Evolutionary conservation across 2,888 invertebrate species (phyloP).

Genomic region (Creontiades dilutus): DNA sequence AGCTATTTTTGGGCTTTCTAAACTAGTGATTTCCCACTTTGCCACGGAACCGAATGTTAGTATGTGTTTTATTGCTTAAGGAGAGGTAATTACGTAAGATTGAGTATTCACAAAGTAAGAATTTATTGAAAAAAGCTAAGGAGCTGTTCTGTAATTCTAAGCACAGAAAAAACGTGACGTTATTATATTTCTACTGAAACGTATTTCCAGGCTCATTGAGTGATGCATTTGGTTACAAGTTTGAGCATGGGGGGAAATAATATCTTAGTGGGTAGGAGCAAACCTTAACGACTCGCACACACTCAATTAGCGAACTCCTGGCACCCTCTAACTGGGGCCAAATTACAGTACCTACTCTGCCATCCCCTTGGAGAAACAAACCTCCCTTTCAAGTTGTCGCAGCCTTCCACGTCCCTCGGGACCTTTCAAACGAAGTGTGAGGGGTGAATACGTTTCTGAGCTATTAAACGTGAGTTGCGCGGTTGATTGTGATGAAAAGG

Average conservation of each 20-base stretch:
- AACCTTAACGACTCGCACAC: conserved; percentile 10
- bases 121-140: no score
- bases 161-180: neutral
- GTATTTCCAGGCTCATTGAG: neutral
- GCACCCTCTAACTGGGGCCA: conserved; percentile 16
- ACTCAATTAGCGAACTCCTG: conserved; percentile 36
- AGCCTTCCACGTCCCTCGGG: conserved; percentile 2
- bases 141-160: no score
- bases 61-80: no score
- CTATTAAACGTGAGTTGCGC: neutral
- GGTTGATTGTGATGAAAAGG: neutral
- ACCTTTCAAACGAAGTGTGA: conserved; percentile 35
- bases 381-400: conserved; percentile 22
- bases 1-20: no score
- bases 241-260: conserved; percentile 17
- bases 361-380: conserved; percentile 29
- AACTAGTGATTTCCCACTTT: no score
- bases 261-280: neutral
- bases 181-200: neutral
- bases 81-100: no score
- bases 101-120: no score
- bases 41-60: no score
- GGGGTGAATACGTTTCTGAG: conserved; percentile 17
- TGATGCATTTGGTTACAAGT: neutral
- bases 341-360: conserved; percentile 5